These are phyloP conservation scores for Drosophila obscura DNA, from an alignment of 1,140 invertebrate genomes.

Conservation along the genomic window DNA sequence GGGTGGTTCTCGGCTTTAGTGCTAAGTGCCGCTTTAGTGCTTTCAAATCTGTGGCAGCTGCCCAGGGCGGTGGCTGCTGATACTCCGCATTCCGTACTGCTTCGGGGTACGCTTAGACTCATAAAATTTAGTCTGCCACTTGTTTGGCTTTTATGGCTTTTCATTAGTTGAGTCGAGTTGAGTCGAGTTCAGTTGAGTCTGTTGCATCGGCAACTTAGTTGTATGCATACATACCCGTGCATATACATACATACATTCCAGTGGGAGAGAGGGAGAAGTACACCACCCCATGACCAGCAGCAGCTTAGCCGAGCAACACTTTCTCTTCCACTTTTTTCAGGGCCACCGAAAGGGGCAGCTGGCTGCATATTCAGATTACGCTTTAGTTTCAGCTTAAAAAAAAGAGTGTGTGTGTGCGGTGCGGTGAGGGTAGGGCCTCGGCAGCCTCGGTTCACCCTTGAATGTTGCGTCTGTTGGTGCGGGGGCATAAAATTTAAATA, in stretches of 20 bases:
- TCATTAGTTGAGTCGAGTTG: conserved; percentile 59
- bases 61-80: conserved; percentile 25
- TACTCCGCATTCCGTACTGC: conserved; percentile 5
- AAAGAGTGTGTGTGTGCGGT: too few species aligned
- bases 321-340: conserved; percentile 22
- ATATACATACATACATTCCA: neutral
- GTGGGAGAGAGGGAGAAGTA: too few species aligned
- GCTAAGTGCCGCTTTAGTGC: conserved; percentile 77
- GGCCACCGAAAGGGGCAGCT: conserved; percentile 12
- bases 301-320: conserved; percentile 26
- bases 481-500: conserved; percentile 77
- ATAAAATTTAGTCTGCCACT: conserved; percentile 77
- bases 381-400: neutral
- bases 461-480: conserved; percentile 17
- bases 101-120: conserved; percentile 29
- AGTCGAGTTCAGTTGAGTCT: conserved; percentile 41
- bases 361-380: neutral
- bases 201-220: conserved; percentile 64
- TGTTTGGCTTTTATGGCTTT: conserved; percentile 80
- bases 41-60: conserved; percentile 70
- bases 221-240: conserved; percentile 23
- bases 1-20: conserved; percentile 58
- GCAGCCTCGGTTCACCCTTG: conserved; percentile 11
- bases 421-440: too few species aligned
- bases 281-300: too few species aligned